Evolutionary conservation across 2,113 vertebrate genomes (phyloP).

Genomic region (Macroglossus sobrinus): DNA sequence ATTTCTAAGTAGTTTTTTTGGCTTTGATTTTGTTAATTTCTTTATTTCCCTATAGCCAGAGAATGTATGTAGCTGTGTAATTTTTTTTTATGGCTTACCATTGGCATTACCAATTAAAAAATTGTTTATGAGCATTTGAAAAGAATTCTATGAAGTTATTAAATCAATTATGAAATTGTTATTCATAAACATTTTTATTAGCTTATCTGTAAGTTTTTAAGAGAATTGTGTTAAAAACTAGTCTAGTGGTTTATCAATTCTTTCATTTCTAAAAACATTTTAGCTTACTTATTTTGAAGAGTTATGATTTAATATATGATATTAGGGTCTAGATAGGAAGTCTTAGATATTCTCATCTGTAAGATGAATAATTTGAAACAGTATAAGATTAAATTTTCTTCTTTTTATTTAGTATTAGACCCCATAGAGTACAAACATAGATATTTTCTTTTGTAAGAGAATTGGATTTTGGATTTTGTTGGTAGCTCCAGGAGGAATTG

Average conservation of each 20-base stretch:
- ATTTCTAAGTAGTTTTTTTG: slow-evolving; percentile 7
- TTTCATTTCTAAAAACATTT: slow-evolving; percentile 35
- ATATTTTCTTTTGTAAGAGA: slow-evolving; percentile 10
- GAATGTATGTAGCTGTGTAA: neutral
- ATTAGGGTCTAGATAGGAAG: neutral
- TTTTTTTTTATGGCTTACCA: slow-evolving; percentile 29
- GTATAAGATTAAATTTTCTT: neutral
- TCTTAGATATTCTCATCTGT: neutral
- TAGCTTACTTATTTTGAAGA: neutral
- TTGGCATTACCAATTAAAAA: slow-evolving; percentile 25
- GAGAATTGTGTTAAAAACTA: neutral
- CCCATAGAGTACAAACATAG: neutral
- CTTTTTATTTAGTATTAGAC: neutral
- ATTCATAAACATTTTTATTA: neutral
- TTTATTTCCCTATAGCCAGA: neutral
- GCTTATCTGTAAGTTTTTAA: slow-evolving; percentile 3
- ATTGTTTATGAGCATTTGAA: slow-evolving; percentile 20
- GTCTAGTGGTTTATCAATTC: neutral
- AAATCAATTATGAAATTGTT: slow-evolving; percentile 14
- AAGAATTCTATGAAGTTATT: slow-evolving; percentile 39
- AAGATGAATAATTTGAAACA: slow-evolving; percentile 27
- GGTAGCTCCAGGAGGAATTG: neutral
- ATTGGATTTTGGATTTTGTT: slow-evolving; percentile 28
- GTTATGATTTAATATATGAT: neutral
- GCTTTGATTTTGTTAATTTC: slow-evolving; percentile 20